Evolutionary conservation across 2,888 invertebrate species (phyloP).

Genomic region (Odontocolon sp.): DNA sequence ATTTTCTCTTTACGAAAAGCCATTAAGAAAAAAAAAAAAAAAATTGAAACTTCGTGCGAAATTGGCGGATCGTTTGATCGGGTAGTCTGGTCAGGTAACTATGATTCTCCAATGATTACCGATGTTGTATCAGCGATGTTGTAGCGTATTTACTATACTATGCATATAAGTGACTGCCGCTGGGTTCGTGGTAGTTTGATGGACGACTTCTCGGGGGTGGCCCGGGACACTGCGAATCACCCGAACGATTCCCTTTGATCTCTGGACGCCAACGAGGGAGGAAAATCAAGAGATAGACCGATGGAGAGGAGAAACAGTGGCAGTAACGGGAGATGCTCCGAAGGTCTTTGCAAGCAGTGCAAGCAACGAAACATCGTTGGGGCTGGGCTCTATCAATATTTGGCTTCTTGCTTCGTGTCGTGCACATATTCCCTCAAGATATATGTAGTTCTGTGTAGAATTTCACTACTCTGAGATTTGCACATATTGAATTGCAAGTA

Average conservation of each 20-base stretch:
- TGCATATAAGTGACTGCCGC: constrained; percentile 14
- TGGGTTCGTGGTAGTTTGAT: constrained; percentile 14
- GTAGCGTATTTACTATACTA: not conserved
- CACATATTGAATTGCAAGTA: not conserved
- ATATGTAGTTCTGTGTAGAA: not conserved
- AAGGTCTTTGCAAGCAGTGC: constrained; percentile 1
- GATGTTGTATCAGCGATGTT: constrained; percentile 33
- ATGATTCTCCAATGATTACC: constrained; percentile 65
- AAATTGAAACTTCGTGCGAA: too few species aligned
- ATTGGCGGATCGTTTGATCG: too few species aligned
- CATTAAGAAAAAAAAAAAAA: too few species aligned
- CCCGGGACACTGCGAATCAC: not conserved
- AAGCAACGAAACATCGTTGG: not conserved
- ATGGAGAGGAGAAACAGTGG: constrained; percentile 19
- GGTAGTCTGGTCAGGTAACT: not conserved
- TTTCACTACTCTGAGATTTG: constrained; percentile 2
- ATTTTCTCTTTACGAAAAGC: not conserved
- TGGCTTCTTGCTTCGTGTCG: not conserved
- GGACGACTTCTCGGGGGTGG: not conserved
- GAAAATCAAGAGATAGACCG: constrained; percentile 35
- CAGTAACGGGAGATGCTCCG: not conserved
- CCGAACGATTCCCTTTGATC: constrained; percentile 30
- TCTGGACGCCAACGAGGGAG: constrained; percentile 16
- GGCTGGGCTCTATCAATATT: constrained; percentile 18
- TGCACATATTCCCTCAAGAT: not conserved